These are phyloP conservation scores for Pocillopora meandrina DNA, from an alignment of 92 coral and sea anemone species.

Conservation along the genomic window DNA sequence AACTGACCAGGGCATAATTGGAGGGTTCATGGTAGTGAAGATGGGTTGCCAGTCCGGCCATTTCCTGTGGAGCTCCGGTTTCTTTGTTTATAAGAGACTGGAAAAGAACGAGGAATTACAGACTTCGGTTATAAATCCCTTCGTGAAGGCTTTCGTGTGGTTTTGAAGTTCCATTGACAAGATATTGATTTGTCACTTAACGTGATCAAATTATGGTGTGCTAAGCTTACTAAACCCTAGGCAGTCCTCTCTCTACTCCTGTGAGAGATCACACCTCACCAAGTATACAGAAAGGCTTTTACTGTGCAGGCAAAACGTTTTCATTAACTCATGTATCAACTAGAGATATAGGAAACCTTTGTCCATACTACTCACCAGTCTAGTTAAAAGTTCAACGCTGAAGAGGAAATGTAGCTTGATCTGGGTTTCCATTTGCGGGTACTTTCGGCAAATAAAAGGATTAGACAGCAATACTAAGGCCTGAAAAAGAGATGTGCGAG, in stretches of 20 bases:
- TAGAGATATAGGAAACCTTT: too few relatives aligned
- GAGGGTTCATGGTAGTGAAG: constrained; percentile 86
- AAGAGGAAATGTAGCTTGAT: constrained; percentile 77
- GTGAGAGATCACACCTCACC: too few relatives aligned
- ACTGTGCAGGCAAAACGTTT: too few relatives aligned
- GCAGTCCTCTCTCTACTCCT: too few relatives aligned
- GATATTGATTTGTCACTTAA: too few relatives aligned
- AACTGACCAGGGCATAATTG: constrained; percentile 64
- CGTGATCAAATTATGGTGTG: too few relatives aligned
- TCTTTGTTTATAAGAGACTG: constrained; percentile 67
- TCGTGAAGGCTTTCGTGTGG: too few relatives aligned
- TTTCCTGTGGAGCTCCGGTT: constrained; percentile 71
- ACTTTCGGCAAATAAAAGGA: constrained; percentile 66
- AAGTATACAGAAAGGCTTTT: too few relatives aligned
- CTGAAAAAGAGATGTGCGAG: constrained; percentile 22
- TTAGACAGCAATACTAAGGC: constrained; percentile 60
- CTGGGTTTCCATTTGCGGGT: constrained; percentile 66
- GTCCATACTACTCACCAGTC: constrained; percentile 57
- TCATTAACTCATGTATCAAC: too few relatives aligned
- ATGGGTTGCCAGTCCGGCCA: constrained; percentile 83
- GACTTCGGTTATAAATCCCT: too few relatives aligned
- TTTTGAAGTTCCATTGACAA: too few relatives aligned
- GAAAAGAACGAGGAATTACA: background rate
- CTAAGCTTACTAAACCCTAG: too few relatives aligned
- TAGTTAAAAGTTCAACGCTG: constrained; percentile 76